Evolutionary conservation across 2,113 vertebrate species (phyloP), one percentile per base, ranked within the genome.

Genomic region (Redunca redunca): DNA sequence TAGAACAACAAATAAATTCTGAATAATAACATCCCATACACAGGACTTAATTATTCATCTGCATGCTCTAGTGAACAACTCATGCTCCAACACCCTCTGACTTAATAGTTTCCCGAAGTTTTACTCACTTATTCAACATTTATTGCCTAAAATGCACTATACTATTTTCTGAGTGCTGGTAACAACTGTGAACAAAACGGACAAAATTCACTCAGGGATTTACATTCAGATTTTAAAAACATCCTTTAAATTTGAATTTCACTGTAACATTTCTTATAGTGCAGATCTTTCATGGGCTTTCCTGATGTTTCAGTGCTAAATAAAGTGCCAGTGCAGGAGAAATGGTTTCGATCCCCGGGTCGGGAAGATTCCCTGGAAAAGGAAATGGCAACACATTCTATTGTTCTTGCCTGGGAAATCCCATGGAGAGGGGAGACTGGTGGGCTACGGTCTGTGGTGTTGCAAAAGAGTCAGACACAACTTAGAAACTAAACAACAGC

Each of bases 81-180:
- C 12, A 67, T 16, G 33, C 21, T 5, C 3, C 2, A 67, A 50
- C 3, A 53, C 1, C 1, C 7, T 88, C 11, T 89, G 50, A 82
- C 15, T 81, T 97, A 84, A 67, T 62, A 85, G 33, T 60, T 30
- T 93, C 33, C 14, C 26, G 43, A 74, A 62, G 57, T 7, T 93
- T 84, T 97, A 58, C 30, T 90, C 2, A 55, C 67, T 53, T 46
- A 67, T 52, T 91, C 46, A 82, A 78, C 33, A 48, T 78, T 93
- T 82, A 91, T 46, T 71, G 5, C 48, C 40, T 91, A 77, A 87
- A 82, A 87, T 78, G 5, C 16, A 80, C 30, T 26, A 89, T 16
- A 19, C 12, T 50, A 30, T 88, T 87, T 33, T 48, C 10, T 74
- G 74, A 84, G 2, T 81, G 3, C 53, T 81, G 3, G 2, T 74